phyloP scores from a whole-genome alignment of 2,888 invertebrate genomes.

The Nephrotoma flavescens region DNA sequence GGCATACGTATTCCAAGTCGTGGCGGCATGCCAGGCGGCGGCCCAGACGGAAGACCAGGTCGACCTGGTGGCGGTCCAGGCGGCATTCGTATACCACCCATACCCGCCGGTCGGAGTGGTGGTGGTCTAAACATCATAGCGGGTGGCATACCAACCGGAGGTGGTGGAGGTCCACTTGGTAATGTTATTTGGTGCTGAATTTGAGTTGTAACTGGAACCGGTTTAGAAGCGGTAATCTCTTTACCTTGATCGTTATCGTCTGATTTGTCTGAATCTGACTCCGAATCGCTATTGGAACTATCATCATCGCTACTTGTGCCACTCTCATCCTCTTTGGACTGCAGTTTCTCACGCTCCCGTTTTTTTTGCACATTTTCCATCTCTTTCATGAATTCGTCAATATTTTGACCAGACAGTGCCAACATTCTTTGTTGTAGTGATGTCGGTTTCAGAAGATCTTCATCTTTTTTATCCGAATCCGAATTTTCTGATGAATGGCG shows the following conservation, averaged over 20 bases:
- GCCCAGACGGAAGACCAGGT: constrained; percentile 45
- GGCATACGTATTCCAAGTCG: constrained; percentile 41
- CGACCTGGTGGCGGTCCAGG: constrained; percentile 41
- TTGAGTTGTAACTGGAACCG: constrained; percentile 13
- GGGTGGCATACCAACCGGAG: constrained; percentile 35
- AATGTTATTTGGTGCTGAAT: constrained; percentile 21
- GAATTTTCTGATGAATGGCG: constrained; percentile 18
- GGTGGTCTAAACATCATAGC: constrained; percentile 42
- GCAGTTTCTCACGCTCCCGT: constrained; percentile 44
- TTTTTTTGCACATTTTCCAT: constrained; percentile 76
- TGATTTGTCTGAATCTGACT: constrained; percentile 8
- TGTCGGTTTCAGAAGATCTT: constrained; percentile 42
- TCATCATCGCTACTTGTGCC: constrained; percentile 11
- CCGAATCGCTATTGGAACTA: constrained; percentile 6
- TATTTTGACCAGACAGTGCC: constrained; percentile 79
- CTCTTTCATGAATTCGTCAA: constrained; percentile 85
- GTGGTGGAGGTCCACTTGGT: constrained; percentile 38
- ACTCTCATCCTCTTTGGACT: constrained; percentile 30
- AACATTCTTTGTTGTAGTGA: constrained; percentile 75
- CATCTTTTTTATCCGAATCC: constrained; percentile 12
- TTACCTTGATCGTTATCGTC: background rate
- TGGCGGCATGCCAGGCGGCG: constrained; percentile 45
- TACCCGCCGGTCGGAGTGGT: constrained; percentile 36
- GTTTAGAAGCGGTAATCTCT: background rate
- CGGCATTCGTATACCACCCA: constrained; percentile 34